phyloP scores from a whole-genome alignment of 2,888 invertebrate species.

The Actias luna region DNA sequence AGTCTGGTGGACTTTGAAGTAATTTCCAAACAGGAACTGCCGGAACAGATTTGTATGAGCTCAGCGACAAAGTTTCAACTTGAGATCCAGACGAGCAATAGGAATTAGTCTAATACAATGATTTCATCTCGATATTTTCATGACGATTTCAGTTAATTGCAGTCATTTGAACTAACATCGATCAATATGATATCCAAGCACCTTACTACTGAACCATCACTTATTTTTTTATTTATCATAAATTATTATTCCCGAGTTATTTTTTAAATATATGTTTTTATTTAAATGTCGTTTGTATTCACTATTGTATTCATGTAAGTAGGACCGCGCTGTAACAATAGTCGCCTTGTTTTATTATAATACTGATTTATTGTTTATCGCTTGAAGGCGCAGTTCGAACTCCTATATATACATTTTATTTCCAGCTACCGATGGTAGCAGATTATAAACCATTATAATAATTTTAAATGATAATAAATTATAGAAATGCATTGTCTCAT shows the following conservation, averaged over 20 bases:
- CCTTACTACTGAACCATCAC: too few relatives aligned
- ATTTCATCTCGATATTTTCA: too few relatives aligned
- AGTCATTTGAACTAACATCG: too few relatives aligned
- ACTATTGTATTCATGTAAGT: conserved; percentile 17
- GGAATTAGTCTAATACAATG: too few relatives aligned
- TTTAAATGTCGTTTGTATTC: conserved; percentile 57
- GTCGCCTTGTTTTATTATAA: conserved; percentile 17
- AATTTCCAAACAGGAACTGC: too few relatives aligned
- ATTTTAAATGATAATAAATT: conserved; percentile 10
- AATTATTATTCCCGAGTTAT: neutral
- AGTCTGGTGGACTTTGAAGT: too few relatives aligned
- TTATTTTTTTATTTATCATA: neutral
- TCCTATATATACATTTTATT: conserved; percentile 17
- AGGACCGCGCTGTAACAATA: conserved; percentile 13
- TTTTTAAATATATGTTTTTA: conserved; percentile 26
- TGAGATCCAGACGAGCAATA: too few relatives aligned
- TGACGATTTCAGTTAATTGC: too few relatives aligned
- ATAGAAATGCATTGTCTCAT: neutral
- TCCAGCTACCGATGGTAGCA: conserved; percentile 13
- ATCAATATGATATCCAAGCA: too few relatives aligned
- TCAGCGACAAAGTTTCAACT: too few relatives aligned
- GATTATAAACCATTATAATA: conserved; percentile 9
- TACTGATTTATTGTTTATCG: conserved; percentile 20
- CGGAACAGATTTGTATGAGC: too few relatives aligned
- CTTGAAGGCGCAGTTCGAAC: conserved; percentile 7